phyloP scores from a whole-genome alignment of 2,888 invertebrate genomes.

The Gymnocheta viridis region DNA sequence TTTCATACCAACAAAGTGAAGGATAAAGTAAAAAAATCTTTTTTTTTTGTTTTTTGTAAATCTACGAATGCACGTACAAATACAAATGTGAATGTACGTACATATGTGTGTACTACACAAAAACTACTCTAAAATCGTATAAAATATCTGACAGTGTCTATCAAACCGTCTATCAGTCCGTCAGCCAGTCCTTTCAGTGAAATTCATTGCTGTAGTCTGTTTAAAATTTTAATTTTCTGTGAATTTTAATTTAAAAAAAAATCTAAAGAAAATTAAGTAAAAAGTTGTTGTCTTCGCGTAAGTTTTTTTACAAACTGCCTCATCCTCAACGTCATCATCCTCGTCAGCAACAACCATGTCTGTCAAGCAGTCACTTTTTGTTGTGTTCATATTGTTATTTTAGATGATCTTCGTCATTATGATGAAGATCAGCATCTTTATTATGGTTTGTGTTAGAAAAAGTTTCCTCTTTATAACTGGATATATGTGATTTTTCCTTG shows the following conservation, averaged over 20 bases:
- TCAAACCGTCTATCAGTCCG: conserved; percentile 22
- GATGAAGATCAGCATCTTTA: conserved; percentile 39
- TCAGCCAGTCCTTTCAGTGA: conserved; percentile 20
- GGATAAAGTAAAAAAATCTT: too few relatives aligned
- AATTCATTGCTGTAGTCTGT: neutral
- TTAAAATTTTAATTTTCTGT: conserved; percentile 19
- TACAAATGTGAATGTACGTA: too few relatives aligned
- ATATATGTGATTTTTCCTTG: conserved; percentile 38
- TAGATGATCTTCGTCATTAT: conserved; percentile 32
- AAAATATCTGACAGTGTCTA: conserved; percentile 25
- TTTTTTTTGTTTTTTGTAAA: too few relatives aligned
- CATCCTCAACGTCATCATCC: neutral
- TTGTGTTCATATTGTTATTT: conserved; percentile 30
- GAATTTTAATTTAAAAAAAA: conserved; percentile 7
- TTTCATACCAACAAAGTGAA: too few relatives aligned
- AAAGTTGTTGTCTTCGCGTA: neutral
- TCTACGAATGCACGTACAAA: too few relatives aligned
- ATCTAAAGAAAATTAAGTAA: neutral
- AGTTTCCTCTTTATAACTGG: conserved; percentile 63
- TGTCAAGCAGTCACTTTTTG: conserved; percentile 47
- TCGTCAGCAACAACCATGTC: conserved; percentile 40
- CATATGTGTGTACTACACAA: too few relatives aligned
- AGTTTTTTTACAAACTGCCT: neutral
- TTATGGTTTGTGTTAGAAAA: conserved; percentile 33
- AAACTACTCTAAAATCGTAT: conserved; percentile 19